Evolutionary conservation across 2,797 vertebrate species (phyloP).

Genomic region (Chaetodon trifasciatus): DNA sequence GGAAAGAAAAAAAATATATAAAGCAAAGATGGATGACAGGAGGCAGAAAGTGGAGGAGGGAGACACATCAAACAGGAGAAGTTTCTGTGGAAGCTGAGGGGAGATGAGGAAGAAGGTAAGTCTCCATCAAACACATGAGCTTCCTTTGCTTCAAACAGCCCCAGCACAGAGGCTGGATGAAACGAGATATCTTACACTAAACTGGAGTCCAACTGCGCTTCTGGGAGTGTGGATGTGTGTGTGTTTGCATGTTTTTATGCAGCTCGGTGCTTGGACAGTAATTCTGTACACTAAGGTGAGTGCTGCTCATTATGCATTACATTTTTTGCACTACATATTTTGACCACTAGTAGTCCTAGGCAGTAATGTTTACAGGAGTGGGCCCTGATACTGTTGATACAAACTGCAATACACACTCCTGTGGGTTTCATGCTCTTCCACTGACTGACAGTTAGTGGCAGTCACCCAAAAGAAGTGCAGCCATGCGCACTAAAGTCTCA

Average conservation of each 20-base stretch:
- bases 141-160: conserved; percentile 79
- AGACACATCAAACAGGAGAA: conserved; percentile 76
- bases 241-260: conserved; percentile 67
- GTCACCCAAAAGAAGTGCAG: background rate
- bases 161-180: conserved; percentile 74
- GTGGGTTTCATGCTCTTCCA: background rate
- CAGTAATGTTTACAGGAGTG: background rate
- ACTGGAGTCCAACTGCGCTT: conserved; percentile 71
- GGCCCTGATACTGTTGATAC: background rate
- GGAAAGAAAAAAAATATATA: conserved; percentile 42
- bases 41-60: conserved; percentile 70
- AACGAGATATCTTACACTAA: conserved; percentile 77
- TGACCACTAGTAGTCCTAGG: background rate
- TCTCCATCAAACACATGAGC: conserved; percentile 79
- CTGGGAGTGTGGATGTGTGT: conserved; percentile 54
- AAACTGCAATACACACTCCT: background rate
- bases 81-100: conserved; percentile 70
- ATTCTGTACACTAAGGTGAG: conserved; percentile 42
- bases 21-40: conserved; percentile 67
- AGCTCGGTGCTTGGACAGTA: conserved; percentile 49
- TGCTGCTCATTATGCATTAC: conserved; percentile 18
- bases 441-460: background rate
- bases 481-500: background rate
- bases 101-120: conserved; percentile 77
- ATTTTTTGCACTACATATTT: background rate